Evolutionary conservation across 2,797 vertebrate genomes (phyloP), one percentile per base, ranked within the genome.

Genomic region (Dryobates pubescens): DNA sequence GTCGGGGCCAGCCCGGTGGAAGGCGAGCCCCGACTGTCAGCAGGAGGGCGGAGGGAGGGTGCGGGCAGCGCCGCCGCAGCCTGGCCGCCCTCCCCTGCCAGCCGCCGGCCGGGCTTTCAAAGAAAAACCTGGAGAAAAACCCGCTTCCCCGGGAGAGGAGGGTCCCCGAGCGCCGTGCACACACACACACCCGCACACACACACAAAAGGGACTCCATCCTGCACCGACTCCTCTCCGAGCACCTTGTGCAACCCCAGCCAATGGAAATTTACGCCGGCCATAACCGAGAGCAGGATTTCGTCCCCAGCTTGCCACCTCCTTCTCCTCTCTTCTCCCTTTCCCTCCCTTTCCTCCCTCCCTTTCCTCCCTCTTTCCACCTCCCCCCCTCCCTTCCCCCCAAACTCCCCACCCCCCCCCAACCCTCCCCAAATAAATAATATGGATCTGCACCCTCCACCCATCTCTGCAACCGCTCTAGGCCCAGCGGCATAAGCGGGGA

Each of bases 1-100:
- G 95, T 97, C 96, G 93, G 96, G 97, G 95, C 92, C 96, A 96
- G 88, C 92, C 89, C 93, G 68, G 70, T 94, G 74, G 65, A 78
- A 65, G 93, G 94, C 93, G 14, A 92, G 96, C 95, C 87, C 90
- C 90, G 90, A 79, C 95, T 96, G 95, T 89, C 94, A 97, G 93
- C 96, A 89, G 93, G 94, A 75, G 83, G 83, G 62, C 57, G 73
- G 82, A 76, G 74, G 96, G 91, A 77, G 95, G 94, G 87, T 58
- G 95, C 79, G 79, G 86, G 86, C 86, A 89, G 86, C 43, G 67
- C 78, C 78, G 70, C 86, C 65, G 72, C 88, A 73, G 88, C 93
- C 83, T 93, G 79, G 77, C 65, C 90, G 72, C 75, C 95, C 91
- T 85, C 94, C 83, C 95, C 92, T 88, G 86, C 88, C 92, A 75